phyloP scores from a whole-genome alignment of 2,888 invertebrate genomes.

The Sympetrum striolatum region DNA sequence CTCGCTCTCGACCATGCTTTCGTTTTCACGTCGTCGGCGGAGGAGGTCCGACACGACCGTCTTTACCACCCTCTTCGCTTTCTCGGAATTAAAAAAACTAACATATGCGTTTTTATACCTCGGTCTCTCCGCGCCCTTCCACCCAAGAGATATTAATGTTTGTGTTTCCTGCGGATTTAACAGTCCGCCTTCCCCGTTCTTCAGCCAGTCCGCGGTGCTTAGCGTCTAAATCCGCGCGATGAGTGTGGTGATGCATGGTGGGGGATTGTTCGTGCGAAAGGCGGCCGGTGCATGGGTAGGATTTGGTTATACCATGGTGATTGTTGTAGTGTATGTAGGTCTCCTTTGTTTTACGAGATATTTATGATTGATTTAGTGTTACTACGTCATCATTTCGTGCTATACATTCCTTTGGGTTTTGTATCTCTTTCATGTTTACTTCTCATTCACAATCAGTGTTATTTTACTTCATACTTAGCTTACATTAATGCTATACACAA shows the following conservation, averaged over 20 bases:
- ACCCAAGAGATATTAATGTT: not conserved
- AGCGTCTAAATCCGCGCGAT: conserved; percentile 9
- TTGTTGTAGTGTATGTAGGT: not conserved
- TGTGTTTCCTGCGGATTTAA: conserved; percentile 21
- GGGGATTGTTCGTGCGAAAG: not conserved
- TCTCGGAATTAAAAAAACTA: not conserved
- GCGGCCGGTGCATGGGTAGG: not conserved
- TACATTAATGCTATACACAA: no score
- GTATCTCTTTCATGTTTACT: no score
- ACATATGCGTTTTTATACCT: not conserved
- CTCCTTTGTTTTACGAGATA: no score
- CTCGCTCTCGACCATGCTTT: not conserved
- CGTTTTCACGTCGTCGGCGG: conserved; percentile 25
- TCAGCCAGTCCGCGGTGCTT: not conserved
- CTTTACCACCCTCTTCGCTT: not conserved
- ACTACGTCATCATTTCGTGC: no score
- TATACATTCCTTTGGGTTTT: no score
- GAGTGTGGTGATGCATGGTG: conserved; percentile 9
- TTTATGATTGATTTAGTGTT: no score
- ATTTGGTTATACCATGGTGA: not conserved
- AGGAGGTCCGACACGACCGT: not conserved
- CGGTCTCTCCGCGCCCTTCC: not conserved
- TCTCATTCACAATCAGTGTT: no score
- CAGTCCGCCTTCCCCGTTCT: not conserved
- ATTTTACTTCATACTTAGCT: no score